Percentiles rank a stretch among this genome's conserved stretches.
These are phyloP conservation scores for Philereme vetulata DNA, from an alignment of 2,888 invertebrate species.

Conservation along the genomic window DNA sequence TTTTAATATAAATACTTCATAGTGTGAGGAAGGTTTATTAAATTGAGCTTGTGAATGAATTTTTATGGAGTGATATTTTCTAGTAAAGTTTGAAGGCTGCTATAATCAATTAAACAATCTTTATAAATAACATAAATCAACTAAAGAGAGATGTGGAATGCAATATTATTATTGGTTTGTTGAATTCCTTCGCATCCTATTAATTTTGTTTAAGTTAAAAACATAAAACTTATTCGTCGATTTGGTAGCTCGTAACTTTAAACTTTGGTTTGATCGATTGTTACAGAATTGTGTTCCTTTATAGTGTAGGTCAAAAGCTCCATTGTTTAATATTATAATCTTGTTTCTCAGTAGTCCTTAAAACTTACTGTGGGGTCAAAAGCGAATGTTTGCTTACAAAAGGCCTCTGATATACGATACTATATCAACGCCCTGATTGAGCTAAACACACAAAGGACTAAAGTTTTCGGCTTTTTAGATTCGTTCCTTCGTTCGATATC, in stretches of 20 bases:
- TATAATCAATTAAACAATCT: too few relatives aligned
- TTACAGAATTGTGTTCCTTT: conserved; percentile 48
- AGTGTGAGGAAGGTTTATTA: too few relatives aligned
- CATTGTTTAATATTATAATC: conserved; percentile 55
- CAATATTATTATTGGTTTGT: too few relatives aligned
- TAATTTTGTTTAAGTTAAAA: not conserved
- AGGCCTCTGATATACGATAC: conserved; percentile 4
- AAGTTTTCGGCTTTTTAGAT: not conserved
- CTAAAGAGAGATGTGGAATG: too few relatives aligned
- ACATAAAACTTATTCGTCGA: conserved; percentile 10
- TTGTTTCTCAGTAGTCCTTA: conserved; percentile 22
- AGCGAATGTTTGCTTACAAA: conserved; percentile 5
- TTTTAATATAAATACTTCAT: too few relatives aligned
- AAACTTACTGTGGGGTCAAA: conserved; percentile 12
- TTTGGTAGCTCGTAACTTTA: conserved; percentile 46
- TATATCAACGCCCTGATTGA: not conserved
- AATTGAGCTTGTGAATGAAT: too few relatives aligned
- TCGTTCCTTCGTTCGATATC: not conserved
- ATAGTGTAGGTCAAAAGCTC: conserved; percentile 49
- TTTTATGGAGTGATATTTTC: too few relatives aligned
- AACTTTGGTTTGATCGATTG: conserved; percentile 53
- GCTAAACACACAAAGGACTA: conserved; percentile 1
- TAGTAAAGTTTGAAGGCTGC: too few relatives aligned
- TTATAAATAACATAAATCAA: too few relatives aligned
- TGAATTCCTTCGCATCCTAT: too few relatives aligned